phyloP scores from a whole-genome alignment of 2,113 vertebrate genomes.

The Haemorhous mexicanus region DNA sequence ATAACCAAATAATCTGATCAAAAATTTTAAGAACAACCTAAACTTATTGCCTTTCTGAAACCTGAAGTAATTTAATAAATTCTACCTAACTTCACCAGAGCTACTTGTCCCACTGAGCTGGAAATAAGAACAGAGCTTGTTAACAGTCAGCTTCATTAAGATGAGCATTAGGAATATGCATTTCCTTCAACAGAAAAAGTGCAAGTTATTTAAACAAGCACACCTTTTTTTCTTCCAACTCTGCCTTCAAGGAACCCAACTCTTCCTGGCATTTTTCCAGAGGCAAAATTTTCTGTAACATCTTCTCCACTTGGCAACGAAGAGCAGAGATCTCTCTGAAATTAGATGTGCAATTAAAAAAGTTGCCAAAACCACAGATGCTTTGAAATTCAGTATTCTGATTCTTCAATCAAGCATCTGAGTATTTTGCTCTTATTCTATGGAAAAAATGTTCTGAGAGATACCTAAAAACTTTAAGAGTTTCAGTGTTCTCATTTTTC shows the following conservation, averaged over 20 bases:
- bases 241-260: constrained; percentile 78
- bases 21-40: not conserved
- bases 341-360: not conserved
- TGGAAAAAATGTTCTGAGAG: not conserved
- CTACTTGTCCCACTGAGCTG: not conserved
- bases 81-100: not conserved
- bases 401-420: not conserved
- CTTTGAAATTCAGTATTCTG: not conserved
- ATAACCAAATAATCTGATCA: not conserved
- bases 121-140: not conserved
- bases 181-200: not conserved
- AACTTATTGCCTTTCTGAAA: not conserved
- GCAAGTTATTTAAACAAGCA: not conserved
- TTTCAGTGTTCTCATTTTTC: not conserved
- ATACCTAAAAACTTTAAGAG: not conserved
- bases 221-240: constrained; percentile 90
- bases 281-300: constrained; percentile 82
- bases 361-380: not conserved
- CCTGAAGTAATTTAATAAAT: not conserved
- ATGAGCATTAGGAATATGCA: not conserved
- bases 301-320: constrained; percentile 87
- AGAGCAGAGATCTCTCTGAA: constrained; percentile 85
- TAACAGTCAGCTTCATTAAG: not conserved
- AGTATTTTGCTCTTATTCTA: not conserved
- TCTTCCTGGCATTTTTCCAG: constrained; percentile 85